A percentile compares a stretch with the other conserved stretches of the same genome.
Conservation (phyloP, 2,888 invertebrate genomes). For the Acholoe squamosa region DNA sequence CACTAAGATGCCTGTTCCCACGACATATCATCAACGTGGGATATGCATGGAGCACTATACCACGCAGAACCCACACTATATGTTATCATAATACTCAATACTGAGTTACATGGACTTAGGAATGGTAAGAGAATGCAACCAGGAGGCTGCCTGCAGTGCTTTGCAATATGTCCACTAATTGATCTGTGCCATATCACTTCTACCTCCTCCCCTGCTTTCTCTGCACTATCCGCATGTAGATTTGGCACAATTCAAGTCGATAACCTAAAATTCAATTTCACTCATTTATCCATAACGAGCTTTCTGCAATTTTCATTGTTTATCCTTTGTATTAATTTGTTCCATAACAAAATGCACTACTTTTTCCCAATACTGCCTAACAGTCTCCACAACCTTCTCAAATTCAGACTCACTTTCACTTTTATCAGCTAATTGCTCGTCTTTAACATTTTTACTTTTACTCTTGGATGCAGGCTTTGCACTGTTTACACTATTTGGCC, state of each 20-base stretch:
- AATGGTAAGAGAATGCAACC: constrained; percentile 39
- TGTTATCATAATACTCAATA: neutral
- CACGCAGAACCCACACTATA: neutral
- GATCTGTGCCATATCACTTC: neutral
- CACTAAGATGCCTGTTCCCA: no score
- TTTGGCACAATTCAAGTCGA: neutral
- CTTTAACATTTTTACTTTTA: constrained; percentile 10
- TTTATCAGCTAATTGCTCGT: neutral
- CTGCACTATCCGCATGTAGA: neutral
- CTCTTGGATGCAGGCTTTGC: neutral
- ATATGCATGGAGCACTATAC: neutral
- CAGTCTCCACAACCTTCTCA: neutral
- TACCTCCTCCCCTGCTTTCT: neutral
- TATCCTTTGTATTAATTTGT: neutral
- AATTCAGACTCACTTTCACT: neutral
- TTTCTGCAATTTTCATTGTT: neutral
- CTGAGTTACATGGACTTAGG: constrained; percentile 27
- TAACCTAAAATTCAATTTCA: neutral
- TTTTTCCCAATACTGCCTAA: neutral
- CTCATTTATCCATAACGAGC: neutral
- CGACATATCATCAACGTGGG: no score
- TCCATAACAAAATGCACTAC: neutral
- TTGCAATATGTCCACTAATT: neutral
- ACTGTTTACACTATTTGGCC: constrained; percentile 4
- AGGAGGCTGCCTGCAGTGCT: neutral